Percentiles rank a stretch among this genome's conserved stretches.
These are phyloP conservation scores for Florisuga fusca DNA, from an alignment of 2,797 vertebrate genomes.

Conservation along the genomic window DNA sequence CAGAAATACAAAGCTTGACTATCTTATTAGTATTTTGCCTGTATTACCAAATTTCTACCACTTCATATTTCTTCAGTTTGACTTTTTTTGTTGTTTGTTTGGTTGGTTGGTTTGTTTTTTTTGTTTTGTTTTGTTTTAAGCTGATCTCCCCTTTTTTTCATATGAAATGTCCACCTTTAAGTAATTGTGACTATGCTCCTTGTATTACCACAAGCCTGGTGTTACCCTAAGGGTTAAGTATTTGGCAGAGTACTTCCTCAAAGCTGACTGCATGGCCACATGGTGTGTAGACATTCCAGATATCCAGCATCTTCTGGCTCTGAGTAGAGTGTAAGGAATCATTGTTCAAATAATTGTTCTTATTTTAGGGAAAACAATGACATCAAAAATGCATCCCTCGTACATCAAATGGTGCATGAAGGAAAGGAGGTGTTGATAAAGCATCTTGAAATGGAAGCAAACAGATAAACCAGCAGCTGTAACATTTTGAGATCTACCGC, in stretches of 20 bases:
- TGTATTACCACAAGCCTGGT: not conserved
- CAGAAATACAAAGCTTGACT: not conserved
- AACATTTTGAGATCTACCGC: not conserved
- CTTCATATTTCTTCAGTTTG: not conserved
- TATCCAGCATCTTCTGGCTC: not conserved
- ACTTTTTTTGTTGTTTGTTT: no score
- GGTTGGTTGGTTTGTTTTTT: no score
- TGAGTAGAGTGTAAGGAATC: not conserved
- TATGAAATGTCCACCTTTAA: not conserved
- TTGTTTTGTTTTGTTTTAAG: not conserved
- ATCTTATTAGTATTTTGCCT: not conserved
- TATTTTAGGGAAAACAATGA: not conserved
- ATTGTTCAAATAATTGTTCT: not conserved
- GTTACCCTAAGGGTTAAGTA: not conserved
- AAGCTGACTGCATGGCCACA: not conserved
- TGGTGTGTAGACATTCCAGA: not conserved
- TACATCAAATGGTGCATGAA: not conserved
- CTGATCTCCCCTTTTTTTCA: not conserved
- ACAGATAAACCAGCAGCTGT: not conserved
- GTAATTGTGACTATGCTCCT: rapidly evolving
- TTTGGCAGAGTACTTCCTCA: not conserved
- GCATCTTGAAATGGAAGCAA: not conserved
- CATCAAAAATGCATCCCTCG: not conserved
- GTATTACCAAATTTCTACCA: no score
- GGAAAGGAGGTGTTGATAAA: not conserved